phyloP scores from a whole-genome alignment of 2,113 vertebrate genomes.

The Zapus hudsonius region DNA sequence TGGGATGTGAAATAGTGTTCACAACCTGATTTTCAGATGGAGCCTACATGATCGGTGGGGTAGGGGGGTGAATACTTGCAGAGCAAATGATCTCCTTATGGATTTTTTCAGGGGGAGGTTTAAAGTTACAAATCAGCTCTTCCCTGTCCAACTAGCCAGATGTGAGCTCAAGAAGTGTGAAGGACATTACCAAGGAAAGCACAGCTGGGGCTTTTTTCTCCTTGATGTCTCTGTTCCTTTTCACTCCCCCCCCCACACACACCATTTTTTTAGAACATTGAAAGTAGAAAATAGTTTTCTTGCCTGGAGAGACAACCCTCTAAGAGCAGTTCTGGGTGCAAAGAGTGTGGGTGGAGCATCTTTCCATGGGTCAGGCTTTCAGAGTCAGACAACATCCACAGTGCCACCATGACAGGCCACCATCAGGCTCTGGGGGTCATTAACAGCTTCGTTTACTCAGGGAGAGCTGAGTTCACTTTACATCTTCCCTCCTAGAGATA shows the following conservation, averaged over 20 bases:
- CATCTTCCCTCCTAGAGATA: neutral
- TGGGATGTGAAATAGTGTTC: neutral
- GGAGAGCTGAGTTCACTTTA: neutral
- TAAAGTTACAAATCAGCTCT: neutral
- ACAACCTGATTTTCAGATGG: neutral
- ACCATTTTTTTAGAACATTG: neutral
- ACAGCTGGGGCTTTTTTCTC: neutral
- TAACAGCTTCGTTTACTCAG: neutral
- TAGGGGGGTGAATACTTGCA: neutral
- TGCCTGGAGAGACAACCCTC: neutral
- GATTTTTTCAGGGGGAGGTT: neutral
- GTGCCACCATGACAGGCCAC: accelerated
- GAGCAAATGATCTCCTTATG: constrained; percentile 13
- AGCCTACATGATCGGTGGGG: neutral
- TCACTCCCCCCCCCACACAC: neutral
- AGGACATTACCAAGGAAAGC: neutral
- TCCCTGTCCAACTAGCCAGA: neutral
- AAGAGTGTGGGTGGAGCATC: neutral
- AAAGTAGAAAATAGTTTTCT: constrained; percentile 20
- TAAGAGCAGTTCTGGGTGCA: neutral
- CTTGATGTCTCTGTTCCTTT: neutral
- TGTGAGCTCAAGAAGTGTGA: neutral
- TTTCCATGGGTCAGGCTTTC: neutral
- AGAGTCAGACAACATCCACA: neutral
- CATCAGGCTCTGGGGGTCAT: neutral